Evolutionary conservation across 2,797 vertebrate genomes (phyloP), one percentile per base, ranked within the genome.

Genomic region (Cossypha niveicapilla): DNA sequence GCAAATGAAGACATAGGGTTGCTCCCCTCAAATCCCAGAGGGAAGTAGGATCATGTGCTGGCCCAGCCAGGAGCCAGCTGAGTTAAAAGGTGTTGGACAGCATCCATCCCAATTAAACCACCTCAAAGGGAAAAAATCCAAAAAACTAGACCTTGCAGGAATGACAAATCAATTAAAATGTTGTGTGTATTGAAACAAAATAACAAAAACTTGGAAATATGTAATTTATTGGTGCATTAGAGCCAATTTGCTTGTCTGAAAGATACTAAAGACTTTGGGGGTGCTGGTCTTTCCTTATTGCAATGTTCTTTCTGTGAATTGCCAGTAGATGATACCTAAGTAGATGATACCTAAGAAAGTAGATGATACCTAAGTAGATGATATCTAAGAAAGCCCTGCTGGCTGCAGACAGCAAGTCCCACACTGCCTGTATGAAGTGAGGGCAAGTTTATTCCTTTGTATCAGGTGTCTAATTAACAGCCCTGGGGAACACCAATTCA

Each of bases 391-490:
- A 61, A 61, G 10, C 10, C 48, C 39, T 32, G 3, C 39, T 21
- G 21, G 6, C 57, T 48, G 15, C 28, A 61, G 7, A 6, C 24
- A 44, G 21, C 37, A 51, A 67, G 7, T 39, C 42, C 22, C 15
- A 4, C 10, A 1, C 39, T 22, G 2, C 21, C 56, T 25, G 1
- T 17, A 11, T 0, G 4, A 51, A 48, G 44, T 32, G 27, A 79
- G 58, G 51, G 44, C 35, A 62, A 47, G 27, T 90, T 87, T 77
- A 57, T 86, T 77, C 86, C 56, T 63, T 60, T 62, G 13, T 50
- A 51, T 81, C 41, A 27, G 15, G 37, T 62, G 53, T 65, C 18
- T 85, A 34, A 87, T 63, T 82, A 92, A 58, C 35, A 86, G 84
- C 58, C 42, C 62, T 63, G 28, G 25, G 39, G 37, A 87, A 39